phyloP scores from a whole-genome alignment of 1,140 invertebrate species.

The Philopotamus ludificatus region DNA sequence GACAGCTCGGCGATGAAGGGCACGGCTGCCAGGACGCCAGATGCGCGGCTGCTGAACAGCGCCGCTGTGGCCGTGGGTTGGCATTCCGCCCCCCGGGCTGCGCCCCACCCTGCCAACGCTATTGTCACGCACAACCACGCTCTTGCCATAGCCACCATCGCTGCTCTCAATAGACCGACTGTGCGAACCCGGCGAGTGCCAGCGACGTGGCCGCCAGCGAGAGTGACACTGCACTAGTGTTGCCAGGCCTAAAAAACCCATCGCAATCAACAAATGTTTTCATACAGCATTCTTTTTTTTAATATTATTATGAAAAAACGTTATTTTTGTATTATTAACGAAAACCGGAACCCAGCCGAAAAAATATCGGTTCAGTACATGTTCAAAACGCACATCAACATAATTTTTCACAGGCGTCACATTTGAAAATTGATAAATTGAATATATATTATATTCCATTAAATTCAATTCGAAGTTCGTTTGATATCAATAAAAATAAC shows the following conservation, averaged over 20 bases:
- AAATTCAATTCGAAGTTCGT: too few relatives aligned
- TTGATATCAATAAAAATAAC: too few relatives aligned
- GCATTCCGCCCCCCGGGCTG: not conserved
- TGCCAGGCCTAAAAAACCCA: not conserved
- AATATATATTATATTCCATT: too few relatives aligned
- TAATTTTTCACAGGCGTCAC: too few relatives aligned
- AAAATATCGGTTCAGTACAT: too few relatives aligned
- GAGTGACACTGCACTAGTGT: not conserved
- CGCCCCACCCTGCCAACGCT: not conserved
- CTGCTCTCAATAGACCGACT: not conserved
- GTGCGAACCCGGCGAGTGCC: too few relatives aligned
- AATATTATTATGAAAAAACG: not conserved
- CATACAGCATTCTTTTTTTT: not conserved
- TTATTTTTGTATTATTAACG: too few relatives aligned
- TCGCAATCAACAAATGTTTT: not conserved
- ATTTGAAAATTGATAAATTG: too few relatives aligned
- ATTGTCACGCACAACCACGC: not conserved
- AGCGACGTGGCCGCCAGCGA: not conserved
- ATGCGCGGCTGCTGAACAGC: slow-evolving; percentile 3
- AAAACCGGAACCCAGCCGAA: too few relatives aligned
- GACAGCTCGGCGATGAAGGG: slow-evolving; percentile 16
- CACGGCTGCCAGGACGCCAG: slow-evolving; percentile 2
- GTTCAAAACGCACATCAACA: too few relatives aligned
- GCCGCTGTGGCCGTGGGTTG: not conserved
- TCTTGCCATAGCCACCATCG: not conserved